A percentile compares a stretch with the other conserved stretches of the same genome.
These are phyloP conservation scores for Pelvicachromis taeniatus DNA, from an alignment of 2,113 vertebrate species.

Conservation along the genomic window DNA sequence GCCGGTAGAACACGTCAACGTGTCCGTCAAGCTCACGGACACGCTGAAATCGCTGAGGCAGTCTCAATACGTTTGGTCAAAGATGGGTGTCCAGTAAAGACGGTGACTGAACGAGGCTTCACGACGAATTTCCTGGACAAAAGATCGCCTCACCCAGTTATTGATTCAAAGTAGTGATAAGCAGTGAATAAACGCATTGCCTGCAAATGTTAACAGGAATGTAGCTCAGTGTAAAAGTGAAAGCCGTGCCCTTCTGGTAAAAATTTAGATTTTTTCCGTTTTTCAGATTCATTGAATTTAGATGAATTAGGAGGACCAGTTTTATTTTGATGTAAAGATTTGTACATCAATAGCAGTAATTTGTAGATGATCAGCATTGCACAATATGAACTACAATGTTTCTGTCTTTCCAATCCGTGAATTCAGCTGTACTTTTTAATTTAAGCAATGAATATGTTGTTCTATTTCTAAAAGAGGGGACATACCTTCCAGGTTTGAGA, in stretches of 20 bases:
- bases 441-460: not conserved
- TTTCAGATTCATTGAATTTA: not conserved
- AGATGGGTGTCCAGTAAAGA: not conserved
- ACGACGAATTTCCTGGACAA: not conserved
- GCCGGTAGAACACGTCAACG: not conserved
- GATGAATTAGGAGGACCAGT: accelerated
- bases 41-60: not conserved
- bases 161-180: too few species aligned
- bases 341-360: not conserved
- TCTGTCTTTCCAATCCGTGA: not conserved
- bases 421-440: not conserved
- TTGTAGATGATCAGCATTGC: not conserved
- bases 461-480: not conserved
- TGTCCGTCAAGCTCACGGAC: not conserved
- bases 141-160: too few species aligned
- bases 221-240: not conserved
- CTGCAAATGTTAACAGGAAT: too few species aligned
- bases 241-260: too few species aligned
- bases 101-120: not conserved
- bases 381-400: not conserved
- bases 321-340: not conserved
- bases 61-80: not conserved
- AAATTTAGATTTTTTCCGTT: not conserved
- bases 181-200: not conserved
- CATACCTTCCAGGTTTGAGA: not conserved